These are phyloP conservation scores for Montipora sp. DNA, from an alignment of 64 coral and sea anemone species.

Conservation along the genomic window DNA sequence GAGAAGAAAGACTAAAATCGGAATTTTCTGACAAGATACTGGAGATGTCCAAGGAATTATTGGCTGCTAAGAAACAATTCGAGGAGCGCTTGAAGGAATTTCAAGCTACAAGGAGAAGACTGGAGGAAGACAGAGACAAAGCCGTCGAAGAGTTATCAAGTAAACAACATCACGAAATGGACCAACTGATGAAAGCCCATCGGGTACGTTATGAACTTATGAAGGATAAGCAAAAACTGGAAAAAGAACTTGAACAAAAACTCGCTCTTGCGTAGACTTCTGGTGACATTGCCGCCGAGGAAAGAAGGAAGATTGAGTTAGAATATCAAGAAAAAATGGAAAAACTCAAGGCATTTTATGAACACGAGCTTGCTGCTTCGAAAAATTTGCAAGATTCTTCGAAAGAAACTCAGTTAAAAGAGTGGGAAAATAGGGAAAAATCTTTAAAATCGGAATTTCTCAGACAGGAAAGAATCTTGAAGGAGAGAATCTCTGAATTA, in stretches of 20 bases:
- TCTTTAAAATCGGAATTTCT: conserved; percentile 66
- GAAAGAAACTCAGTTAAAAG: conserved; percentile 59
- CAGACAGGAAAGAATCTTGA: conserved; percentile 83
- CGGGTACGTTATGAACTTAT: conserved; percentile 92
- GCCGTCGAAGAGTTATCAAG: conserved; percentile 66
- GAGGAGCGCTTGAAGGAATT: conserved; percentile 96
- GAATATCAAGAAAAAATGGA: conserved; percentile 92
- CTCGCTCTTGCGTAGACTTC: conserved; percentile 59
- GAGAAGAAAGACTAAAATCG: conserved; percentile 62
- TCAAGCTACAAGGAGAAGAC: conserved; percentile 60
- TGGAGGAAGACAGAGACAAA: conserved; percentile 93
- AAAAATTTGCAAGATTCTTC: conserved; percentile 40
- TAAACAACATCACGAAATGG: conserved; percentile 94
- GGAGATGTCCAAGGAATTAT: conserved; percentile 81
- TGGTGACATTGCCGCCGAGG: conserved; percentile 59
- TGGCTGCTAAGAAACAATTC: conserved; percentile 87
- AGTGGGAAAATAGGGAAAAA: conserved; percentile 79
- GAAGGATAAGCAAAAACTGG: conserved; percentile 90
- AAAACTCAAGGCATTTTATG: conserved; percentile 90
- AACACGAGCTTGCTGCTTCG: conserved; percentile 85
- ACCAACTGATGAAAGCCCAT: conserved; percentile 98
- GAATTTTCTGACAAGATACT: conserved; percentile 90
- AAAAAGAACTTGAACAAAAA: conserved; percentile 87
- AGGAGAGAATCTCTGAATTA: conserved; percentile 90
- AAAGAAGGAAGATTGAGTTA: conserved; percentile 71